Evolutionary conservation across 92 coral and sea anemone genomes (phyloP).

Genomic region (Phenganax stokvisi): DNA sequence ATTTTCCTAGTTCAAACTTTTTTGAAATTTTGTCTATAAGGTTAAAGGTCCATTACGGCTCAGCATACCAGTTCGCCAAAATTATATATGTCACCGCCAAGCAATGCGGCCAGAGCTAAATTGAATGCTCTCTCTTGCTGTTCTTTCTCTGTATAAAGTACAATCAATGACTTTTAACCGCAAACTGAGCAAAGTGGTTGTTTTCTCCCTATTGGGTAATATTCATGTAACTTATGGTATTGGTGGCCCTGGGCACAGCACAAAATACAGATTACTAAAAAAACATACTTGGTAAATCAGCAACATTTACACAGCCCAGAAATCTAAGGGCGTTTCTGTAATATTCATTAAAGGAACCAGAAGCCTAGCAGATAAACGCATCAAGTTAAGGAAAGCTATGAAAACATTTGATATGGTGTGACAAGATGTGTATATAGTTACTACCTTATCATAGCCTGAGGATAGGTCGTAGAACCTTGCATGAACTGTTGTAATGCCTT

Average conservation of each 20-base stretch:
- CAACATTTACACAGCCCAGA: conserved; percentile 79
- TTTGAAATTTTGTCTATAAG: too few relatives aligned
- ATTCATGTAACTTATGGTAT: not conserved
- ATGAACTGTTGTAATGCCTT: conserved; percentile 91
- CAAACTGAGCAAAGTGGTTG: not conserved
- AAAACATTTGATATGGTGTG: not conserved
- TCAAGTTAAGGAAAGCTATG: not conserved
- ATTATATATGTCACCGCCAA: conserved; percentile 92
- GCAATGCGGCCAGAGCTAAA: conserved; percentile 77
- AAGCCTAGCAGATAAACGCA: conserved; percentile 41
- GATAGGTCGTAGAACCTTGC: conserved; percentile 86
- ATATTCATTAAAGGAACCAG: conserved; percentile 88
- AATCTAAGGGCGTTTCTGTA: conserved; percentile 90
- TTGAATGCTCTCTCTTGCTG: conserved; percentile 82
- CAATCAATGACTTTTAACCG: not conserved
- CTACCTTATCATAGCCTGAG: conserved; percentile 88
- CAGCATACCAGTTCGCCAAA: conserved; percentile 92
- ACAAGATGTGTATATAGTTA: not conserved
- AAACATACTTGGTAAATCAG: conserved; percentile 63
- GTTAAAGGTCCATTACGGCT: too few relatives aligned
- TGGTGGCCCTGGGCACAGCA: not conserved
- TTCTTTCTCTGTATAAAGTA: conserved; percentile 52
- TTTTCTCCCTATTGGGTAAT: too few relatives aligned
- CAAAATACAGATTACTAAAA: not conserved
- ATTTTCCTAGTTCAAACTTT: too few relatives aligned